A percentile compares a stretch with the other conserved stretches of the same genome.
phyloP scores from a whole-genome alignment of 2,113 vertebrate species.

The Notiomystis cincta region DNA sequence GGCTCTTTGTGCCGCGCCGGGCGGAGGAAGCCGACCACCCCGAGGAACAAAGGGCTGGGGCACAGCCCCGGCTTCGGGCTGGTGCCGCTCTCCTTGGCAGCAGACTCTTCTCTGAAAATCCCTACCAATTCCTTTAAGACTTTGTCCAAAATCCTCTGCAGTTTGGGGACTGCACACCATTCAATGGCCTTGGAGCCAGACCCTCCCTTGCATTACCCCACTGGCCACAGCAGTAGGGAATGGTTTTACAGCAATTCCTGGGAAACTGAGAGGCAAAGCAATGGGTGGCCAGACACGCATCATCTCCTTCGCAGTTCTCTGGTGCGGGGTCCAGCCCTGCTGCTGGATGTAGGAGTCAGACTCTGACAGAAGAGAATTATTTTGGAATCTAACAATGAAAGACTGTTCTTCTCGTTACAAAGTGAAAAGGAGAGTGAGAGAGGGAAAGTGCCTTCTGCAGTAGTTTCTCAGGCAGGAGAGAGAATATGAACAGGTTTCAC shows the following conservation, averaged over 20 bases:
- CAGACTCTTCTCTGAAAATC: background rate
- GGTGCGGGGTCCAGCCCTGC: background rate
- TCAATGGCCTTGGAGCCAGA: background rate
- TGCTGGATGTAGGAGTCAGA: background rate
- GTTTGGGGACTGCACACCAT: background rate
- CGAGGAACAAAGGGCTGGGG: conserved; percentile 18
- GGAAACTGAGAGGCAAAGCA: background rate
- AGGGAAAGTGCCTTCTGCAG: background rate
- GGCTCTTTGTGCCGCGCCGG: background rate
- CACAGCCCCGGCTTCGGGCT: background rate
- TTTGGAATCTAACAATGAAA: background rate
- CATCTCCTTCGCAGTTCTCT: background rate
- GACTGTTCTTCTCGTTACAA: background rate
- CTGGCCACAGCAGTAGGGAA: background rate
- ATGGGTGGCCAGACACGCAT: background rate
- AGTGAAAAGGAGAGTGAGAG: background rate
- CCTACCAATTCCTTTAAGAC: background rate
- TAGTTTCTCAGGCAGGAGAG: background rate
- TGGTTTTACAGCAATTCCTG: background rate
- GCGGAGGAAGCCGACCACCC: conserved; percentile 36
- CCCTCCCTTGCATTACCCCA: background rate
- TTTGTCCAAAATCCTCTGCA: background rate
- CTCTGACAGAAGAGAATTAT: background rate
- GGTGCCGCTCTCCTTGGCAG: background rate
- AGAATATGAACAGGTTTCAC: background rate